These are phyloP conservation scores for Lasius fuliginosus DNA, from an alignment of 2,888 invertebrate species.

Conservation along the genomic window DNA sequence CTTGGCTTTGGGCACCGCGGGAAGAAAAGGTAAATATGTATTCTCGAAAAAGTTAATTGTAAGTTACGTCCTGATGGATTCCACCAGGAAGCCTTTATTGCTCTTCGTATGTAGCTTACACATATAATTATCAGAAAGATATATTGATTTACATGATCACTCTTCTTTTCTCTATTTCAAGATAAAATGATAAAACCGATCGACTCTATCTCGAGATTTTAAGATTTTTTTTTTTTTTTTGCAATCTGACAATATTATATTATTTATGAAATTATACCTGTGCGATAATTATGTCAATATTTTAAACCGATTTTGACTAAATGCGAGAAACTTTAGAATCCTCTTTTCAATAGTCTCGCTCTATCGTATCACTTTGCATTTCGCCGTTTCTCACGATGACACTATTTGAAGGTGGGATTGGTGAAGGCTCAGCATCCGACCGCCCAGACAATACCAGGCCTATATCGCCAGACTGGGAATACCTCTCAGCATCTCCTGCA, in stretches of 20 bases:
- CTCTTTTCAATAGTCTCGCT: background rate
- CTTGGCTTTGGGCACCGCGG: conserved; percentile 85
- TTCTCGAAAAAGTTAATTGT: background rate
- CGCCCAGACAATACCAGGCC: conserved; percentile 83
- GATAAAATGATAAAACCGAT: background rate
- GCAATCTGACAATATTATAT: background rate
- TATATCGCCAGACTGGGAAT: conserved; percentile 82
- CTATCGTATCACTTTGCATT: background rate
- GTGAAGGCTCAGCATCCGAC: conserved; percentile 85
- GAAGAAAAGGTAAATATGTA: conserved; percentile 83
- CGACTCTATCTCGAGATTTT: background rate
- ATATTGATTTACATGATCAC: background rate
- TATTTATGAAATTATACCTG: background rate
- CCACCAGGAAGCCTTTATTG: background rate
- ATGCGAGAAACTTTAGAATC: background rate
- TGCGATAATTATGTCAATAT: background rate
- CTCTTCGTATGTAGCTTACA: background rate
- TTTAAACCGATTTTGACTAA: background rate
- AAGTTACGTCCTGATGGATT: background rate
- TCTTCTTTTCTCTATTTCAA: background rate
- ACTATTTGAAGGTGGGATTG: conserved; percentile 82
- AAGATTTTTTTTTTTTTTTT: background rate
- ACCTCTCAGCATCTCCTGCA: conserved; percentile 83
- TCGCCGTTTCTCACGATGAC: conserved; percentile 9
- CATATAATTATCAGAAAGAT: background rate